These are phyloP conservation scores for Troides aeacus DNA, from an alignment of 2,888 invertebrate genomes.

Conservation along the genomic window DNA sequence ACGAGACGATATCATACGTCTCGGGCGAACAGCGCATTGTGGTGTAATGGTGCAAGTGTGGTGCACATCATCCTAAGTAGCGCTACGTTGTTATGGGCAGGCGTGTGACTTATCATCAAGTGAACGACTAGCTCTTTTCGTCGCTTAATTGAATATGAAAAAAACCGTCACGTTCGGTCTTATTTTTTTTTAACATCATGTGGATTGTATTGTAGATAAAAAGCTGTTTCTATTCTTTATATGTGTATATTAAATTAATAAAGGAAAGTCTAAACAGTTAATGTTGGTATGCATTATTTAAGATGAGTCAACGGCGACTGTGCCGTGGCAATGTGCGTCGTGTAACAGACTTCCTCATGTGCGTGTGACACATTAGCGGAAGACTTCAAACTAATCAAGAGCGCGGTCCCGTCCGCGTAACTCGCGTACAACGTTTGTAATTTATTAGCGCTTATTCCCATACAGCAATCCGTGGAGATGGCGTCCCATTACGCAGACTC, in stretches of 20 bases:
- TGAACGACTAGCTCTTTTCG: too few relatives aligned
- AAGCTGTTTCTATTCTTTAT: neutral
- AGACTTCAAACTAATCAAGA: slow-evolving; percentile 77
- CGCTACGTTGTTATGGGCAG: too few relatives aligned
- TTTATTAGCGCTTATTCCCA: slow-evolving; percentile 79
- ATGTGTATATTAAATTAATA: neutral
- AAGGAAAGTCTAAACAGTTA: neutral
- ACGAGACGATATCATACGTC: too few relatives aligned
- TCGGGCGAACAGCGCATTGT: too few relatives aligned
- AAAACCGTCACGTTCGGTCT: too few relatives aligned
- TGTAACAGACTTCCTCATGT: slow-evolving; percentile 28
- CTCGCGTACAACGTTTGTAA: slow-evolving; percentile 75
- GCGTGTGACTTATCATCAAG: too few relatives aligned
- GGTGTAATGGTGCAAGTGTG: too few relatives aligned
- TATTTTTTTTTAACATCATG: too few relatives aligned
- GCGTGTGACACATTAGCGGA: slow-evolving; percentile 60
- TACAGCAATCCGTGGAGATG: slow-evolving; percentile 78
- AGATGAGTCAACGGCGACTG: neutral
- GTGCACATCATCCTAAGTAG: too few relatives aligned
- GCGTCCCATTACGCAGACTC: slow-evolving; percentile 79
- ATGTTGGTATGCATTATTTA: neutral
- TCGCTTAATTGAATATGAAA: too few relatives aligned
- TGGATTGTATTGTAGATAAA: neutral
- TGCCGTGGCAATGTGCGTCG: slow-evolving; percentile 9
- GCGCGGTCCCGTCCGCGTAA: slow-evolving; percentile 66